phyloP scores from a whole-genome alignment of 2,797 vertebrate species.

The Arctocebus calabarensis region DNA sequence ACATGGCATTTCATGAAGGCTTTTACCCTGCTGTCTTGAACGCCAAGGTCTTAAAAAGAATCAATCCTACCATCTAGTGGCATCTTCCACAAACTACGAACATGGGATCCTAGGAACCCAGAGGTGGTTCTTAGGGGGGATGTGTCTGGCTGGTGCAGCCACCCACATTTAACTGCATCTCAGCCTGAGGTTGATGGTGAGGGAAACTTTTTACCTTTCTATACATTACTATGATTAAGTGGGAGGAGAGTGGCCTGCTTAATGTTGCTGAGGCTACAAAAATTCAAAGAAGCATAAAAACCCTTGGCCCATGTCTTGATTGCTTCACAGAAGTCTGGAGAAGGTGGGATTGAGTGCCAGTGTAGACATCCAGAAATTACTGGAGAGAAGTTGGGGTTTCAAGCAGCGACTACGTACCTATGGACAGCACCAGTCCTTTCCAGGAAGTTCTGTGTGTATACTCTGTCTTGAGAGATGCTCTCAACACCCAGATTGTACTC shows the following conservation, averaged over 20 bases:
- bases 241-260: neutral
- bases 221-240: neutral
- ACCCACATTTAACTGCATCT: neutral
- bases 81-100: neutral
- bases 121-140: neutral
- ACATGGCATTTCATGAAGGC: neutral
- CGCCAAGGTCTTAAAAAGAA: neutral
- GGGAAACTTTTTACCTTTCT: neutral
- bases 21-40: neutral
- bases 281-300: neutral
- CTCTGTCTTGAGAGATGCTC: neutral
- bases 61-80: conserved; percentile 18
- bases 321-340: neutral
- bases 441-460: neutral
- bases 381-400: neutral
- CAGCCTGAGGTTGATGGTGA: neutral
- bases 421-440: neutral
- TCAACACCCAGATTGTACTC: neutral
- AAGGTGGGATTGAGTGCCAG: too few relatives aligned
- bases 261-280: neutral
- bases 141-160: neutral
- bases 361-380: too few relatives aligned
- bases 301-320: neutral
- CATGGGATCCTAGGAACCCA: neutral
- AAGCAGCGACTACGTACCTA: too few relatives aligned